A percentile compares a stretch with the other conserved stretches of the same genome.
phyloP scores from a whole-genome alignment of 2,113 vertebrate genomes.

The Elgaria multicarinata region DNA sequence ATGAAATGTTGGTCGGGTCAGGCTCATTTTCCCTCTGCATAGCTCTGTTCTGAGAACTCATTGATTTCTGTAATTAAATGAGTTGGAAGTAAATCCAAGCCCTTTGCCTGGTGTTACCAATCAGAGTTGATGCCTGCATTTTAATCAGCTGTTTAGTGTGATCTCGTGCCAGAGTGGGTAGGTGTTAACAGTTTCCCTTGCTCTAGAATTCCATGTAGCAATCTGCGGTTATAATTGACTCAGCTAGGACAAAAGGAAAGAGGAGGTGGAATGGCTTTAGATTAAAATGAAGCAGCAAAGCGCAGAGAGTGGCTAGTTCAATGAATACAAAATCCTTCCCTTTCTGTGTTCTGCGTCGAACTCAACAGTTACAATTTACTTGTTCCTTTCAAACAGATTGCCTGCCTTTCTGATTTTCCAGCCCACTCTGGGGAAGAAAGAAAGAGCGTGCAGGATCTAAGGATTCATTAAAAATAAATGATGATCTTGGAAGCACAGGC shows the following conservation, averaged over 20 bases:
- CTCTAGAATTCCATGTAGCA: slow-evolving; percentile 69
- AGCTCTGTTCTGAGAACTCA: slow-evolving; percentile 66
- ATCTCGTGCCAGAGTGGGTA: slow-evolving; percentile 71
- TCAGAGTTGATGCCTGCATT: slow-evolving; percentile 77
- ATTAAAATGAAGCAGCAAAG: slow-evolving; percentile 60
- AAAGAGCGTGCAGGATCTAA: slow-evolving; percentile 14
- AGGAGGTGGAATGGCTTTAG: slow-evolving; percentile 63
- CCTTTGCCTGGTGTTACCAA: slow-evolving; percentile 69
- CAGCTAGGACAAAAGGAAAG: slow-evolving; percentile 70
- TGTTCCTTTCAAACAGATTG: slow-evolving; percentile 39
- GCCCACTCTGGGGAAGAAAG: neutral
- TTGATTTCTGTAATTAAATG: slow-evolving; percentile 83
- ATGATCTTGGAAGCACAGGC: slow-evolving; percentile 27
- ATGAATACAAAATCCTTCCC: slow-evolving; percentile 39
- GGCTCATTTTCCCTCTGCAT: slow-evolving; percentile 66
- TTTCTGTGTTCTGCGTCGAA: slow-evolving; percentile 23
- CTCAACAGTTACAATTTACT: slow-evolving; percentile 38
- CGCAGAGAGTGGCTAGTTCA: slow-evolving; percentile 49
- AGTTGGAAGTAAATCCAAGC: slow-evolving; percentile 76
- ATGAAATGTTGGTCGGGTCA: slow-evolving; percentile 19
- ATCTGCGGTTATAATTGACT: slow-evolving; percentile 77
- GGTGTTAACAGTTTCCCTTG: slow-evolving; percentile 74
- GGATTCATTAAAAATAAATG: slow-evolving; percentile 3
- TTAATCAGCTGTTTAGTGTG: slow-evolving; percentile 80
- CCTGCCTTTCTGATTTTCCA: neutral